phyloP scores from a whole-genome alignment of 2,113 vertebrate genomes.

The Emydura subglobosa region DNA sequence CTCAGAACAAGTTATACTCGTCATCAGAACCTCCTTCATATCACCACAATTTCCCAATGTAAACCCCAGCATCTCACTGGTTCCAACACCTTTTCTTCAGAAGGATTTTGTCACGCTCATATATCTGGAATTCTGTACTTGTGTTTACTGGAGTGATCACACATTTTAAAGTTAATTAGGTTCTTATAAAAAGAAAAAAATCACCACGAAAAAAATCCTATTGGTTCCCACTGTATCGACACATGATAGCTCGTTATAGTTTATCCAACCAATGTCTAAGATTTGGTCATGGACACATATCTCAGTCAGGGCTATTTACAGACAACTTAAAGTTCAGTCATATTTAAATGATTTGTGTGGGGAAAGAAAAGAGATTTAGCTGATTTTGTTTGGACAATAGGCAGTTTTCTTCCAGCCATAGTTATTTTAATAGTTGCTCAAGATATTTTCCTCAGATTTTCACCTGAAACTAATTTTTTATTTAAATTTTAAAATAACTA shows the following conservation, averaged over 20 bases:
- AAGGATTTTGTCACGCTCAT: neutral
- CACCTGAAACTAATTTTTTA: neutral
- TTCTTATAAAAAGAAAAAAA: neutral
- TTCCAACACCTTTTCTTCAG: neutral
- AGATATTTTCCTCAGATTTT: neutral
- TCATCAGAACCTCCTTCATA: neutral
- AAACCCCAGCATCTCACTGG: neutral
- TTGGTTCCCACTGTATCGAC: neutral
- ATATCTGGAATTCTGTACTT: neutral
- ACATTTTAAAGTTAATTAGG: neutral
- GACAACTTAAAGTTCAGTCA: neutral
- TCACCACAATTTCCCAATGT: neutral
- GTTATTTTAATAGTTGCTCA: neutral
- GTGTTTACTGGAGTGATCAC: neutral
- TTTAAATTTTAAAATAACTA: neutral
- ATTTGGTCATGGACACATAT: neutral
- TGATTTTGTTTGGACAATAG: neutral
- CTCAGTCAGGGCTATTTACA: neutral
- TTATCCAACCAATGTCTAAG: neutral
- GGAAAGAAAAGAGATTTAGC: neutral
- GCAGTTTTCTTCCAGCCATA: neutral
- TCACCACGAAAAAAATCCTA: neutral
- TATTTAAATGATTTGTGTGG: neutral
- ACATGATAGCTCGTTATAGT: fast-evolving
- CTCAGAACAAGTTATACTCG: neutral